Conservation (phyloP, 2,113 vertebrate genomes). For the Bambusicola thoracicus region DNA sequence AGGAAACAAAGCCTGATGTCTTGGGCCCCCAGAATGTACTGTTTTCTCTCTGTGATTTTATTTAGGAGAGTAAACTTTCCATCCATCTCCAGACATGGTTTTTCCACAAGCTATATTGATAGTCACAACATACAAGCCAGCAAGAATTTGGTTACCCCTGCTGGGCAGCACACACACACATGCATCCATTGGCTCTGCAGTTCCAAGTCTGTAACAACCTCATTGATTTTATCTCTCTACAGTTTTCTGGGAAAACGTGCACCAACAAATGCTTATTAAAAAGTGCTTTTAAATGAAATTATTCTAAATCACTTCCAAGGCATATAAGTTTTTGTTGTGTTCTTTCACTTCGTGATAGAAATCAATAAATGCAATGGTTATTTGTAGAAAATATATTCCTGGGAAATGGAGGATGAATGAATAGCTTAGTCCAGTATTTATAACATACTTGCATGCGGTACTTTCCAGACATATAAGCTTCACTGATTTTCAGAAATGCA, state of each 20-base stretch:
- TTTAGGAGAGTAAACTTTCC: background rate
- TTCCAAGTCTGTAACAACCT: background rate
- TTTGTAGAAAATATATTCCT: background rate
- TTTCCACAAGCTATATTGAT: background rate
- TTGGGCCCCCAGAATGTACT: background rate
- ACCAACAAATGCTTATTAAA: background rate
- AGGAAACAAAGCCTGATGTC: background rate
- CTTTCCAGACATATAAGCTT: conserved; percentile 4
- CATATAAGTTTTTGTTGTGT: background rate
- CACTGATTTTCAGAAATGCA: conserved; percentile 62
- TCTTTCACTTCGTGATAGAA: background rate
- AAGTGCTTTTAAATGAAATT: background rate
- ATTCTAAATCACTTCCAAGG: background rate
- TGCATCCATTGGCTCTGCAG: background rate
- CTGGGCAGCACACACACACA: background rate
- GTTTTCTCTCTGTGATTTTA: background rate
- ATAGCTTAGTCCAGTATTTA: background rate
- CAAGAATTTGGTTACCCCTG: background rate
- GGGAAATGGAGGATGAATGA: background rate
- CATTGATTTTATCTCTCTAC: background rate
- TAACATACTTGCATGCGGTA: background rate
- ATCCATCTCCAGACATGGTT: background rate
- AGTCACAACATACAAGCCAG: background rate
- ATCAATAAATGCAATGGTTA: background rate
- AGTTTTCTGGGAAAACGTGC: background rate